A percentile compares a stretch with the other conserved stretches of the same genome.
These are phyloP conservation scores for Zygothrica quintamaculata DNA, from an alignment of 2,888 invertebrate genomes.

Conservation along the genomic window DNA sequence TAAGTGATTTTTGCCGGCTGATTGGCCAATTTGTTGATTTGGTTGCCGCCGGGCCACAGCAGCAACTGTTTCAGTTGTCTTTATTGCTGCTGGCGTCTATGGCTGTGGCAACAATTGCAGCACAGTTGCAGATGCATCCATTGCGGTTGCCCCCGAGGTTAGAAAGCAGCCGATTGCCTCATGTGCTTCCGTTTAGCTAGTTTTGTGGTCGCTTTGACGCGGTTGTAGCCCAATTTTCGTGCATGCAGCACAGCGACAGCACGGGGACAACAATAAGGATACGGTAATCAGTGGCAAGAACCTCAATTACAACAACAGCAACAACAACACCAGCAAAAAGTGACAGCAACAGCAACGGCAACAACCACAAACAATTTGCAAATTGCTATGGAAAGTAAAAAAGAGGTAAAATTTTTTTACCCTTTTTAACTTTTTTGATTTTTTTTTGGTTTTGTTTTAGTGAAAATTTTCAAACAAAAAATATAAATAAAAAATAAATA, in stretches of 20 bases:
- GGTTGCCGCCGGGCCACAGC: not conserved
- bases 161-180: constrained; percentile 3
- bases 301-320: not conserved
- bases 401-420: not conserved
- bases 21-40: constrained; percentile 47
- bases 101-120: constrained; percentile 35
- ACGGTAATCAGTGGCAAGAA: not conserved
- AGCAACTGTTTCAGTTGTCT: constrained; percentile 6
- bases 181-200: constrained; percentile 56
- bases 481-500: not conserved
- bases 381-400: not conserved
- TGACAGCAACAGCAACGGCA: not conserved
- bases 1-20: constrained; percentile 58
- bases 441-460: not conserved
- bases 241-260: constrained; percentile 16
- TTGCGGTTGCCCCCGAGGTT: constrained; percentile 36
- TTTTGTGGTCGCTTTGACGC: constrained; percentile 68
- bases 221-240: constrained; percentile 61
- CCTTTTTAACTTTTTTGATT: not conserved
- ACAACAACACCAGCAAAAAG: not conserved
- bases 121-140: constrained; percentile 1
- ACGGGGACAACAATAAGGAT: constrained; percentile 42
- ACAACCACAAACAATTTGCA: not conserved
- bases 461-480: not conserved
- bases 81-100: constrained; percentile 12